These are phyloP conservation scores for Hemibagrus wyckioides DNA, from an alignment of 2,113 vertebrate species.

Conservation along the genomic window DNA sequence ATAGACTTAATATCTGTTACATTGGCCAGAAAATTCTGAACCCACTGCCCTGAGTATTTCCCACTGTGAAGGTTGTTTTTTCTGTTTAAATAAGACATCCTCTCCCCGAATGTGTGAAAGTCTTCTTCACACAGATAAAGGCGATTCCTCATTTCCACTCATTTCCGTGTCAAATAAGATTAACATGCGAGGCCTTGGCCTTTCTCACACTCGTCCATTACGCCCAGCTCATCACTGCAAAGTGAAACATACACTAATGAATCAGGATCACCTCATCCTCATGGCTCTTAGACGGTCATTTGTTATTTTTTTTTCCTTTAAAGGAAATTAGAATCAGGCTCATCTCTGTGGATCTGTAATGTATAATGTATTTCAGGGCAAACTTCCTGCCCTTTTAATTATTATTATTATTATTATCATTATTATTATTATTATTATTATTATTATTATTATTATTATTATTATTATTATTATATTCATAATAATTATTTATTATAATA, in stretches of 20 bases:
- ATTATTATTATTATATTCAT: neutral
- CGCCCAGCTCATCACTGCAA: constrained; percentile 59
- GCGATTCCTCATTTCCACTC: constrained; percentile 49
- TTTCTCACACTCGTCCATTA: constrained; percentile 65
- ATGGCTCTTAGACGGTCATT: constrained; percentile 13
- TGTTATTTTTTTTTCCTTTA: neutral
- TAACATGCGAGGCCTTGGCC: constrained; percentile 60
- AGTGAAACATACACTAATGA: constrained; percentile 63
- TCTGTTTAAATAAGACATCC: constrained; percentile 49
- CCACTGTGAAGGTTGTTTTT: constrained; percentile 22
- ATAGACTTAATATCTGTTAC: too few species aligned
- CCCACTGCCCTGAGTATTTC: neutral
- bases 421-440: neutral
- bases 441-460: neutral
- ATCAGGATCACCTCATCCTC: constrained; percentile 55
- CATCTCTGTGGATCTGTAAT: neutral
- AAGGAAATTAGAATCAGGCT: constrained; percentile 14
- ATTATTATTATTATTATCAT: too few species aligned
- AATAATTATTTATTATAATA: neutral
- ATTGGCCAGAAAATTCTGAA: neutral
- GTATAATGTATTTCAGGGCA: neutral
- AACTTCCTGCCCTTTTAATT: neutral
- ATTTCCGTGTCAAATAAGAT: constrained; percentile 60
- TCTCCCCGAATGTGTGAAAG: constrained; percentile 47
- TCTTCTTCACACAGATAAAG: constrained; percentile 66